phyloP scores from a whole-genome alignment of 2,888 invertebrate genomes.

The Drosophila mayaguana region DNA sequence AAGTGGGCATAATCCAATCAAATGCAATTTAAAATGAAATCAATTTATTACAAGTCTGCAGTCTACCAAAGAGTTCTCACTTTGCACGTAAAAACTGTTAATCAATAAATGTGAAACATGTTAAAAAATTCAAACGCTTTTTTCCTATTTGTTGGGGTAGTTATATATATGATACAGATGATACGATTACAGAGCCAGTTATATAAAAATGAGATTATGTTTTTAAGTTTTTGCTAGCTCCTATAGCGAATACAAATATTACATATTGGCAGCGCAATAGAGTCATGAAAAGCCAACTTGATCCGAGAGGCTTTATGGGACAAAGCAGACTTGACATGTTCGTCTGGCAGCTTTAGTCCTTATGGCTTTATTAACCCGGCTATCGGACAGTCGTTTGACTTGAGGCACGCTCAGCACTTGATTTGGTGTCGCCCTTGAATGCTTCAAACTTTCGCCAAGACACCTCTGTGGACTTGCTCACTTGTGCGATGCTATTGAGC shows the following conservation, averaged over 20 bases:
- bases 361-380: not conserved
- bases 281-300: not conserved
- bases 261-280: not conserved
- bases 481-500: not conserved
- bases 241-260: not conserved
- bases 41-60: not conserved
- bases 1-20: conserved; percentile 28
- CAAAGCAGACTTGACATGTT: not conserved
- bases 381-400: not conserved
- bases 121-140: not conserved
- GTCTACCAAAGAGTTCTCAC: too few relatives aligned
- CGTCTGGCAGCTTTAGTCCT: not conserved
- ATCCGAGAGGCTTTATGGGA: not conserved
- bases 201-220: too few relatives aligned
- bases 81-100: not conserved
- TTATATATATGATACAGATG: too few relatives aligned
- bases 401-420: not conserved
- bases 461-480: not conserved
- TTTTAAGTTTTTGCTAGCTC: not conserved
- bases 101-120: too few relatives aligned
- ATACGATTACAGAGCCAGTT: too few relatives aligned
- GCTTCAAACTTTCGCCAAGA: not conserved
- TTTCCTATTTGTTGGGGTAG: not conserved
- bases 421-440: not conserved
- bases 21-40: conserved; percentile 10